Evolutionary conservation across 2,113 vertebrate species (phyloP), one percentile per base, ranked within the genome.

Genomic region (Takifugu flavidus): DNA sequence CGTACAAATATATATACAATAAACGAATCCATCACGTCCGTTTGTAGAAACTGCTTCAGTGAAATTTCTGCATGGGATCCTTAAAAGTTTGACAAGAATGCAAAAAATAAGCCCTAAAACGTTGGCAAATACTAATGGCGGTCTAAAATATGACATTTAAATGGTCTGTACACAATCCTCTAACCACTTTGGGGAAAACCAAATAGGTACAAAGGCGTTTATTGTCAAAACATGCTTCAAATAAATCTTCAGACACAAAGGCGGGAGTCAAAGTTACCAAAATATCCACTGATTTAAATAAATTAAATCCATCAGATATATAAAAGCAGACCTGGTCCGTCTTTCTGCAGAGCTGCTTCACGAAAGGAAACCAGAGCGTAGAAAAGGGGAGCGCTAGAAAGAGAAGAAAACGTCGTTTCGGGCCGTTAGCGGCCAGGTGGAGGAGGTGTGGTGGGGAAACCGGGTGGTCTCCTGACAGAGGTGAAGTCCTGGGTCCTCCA

Each of bases 271-370:
- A 73, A 67, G 42, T 79, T 49, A 59, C 68, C 70, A 77, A 82
- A 85, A 88, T 78, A 82, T 82, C n/a, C 72, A 63, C 77, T 83
- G 83, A 86, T 82, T 88, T 84, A 86, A 89, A 86, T 89, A 86
- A 87, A 77, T 88, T 83, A 87, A 87, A 86, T 82, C 79, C 65
- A 72, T 77, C 64, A 79, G 74, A 84, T 78, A 72, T 83, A 82
- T 82, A 86, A 84, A 88, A 82, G 64, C 61, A 72, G 54, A 75
- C 51, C 53, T 61, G 45, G 68, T 62, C 59, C 63, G 59, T 63
- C 28, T 64, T 80, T 82, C 79, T 79, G 72, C 69, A 82, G 27
- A 77, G 49, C 63, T 56, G 62, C 31, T 65, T 78, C 60, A 79
- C 71, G 51, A 58, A 57, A 20, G 53, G 77, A 71, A 71, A 59